Evolutionary conservation across 2,113 vertebrate species (phyloP).

Genomic region (Rhea pennata): DNA sequence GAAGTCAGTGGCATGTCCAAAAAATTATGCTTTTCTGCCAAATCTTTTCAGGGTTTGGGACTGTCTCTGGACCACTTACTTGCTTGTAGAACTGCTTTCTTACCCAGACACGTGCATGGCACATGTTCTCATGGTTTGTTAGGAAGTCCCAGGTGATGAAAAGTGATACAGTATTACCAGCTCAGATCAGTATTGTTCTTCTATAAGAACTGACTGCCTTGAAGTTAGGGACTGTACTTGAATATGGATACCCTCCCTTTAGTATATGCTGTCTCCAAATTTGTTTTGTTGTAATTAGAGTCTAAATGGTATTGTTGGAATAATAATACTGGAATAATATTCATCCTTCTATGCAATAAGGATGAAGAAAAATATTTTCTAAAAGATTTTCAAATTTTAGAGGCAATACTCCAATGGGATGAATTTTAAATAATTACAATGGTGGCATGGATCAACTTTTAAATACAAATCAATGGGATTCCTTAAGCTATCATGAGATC

Average conservation of each 20-base stretch:
- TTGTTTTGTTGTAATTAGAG: background rate
- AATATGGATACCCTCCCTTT: background rate
- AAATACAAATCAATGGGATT: background rate
- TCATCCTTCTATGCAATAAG: background rate
- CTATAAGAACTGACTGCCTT: background rate
- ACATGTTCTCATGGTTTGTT: background rate
- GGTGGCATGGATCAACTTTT: background rate
- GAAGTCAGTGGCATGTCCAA: background rate
- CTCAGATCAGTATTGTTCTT: background rate
- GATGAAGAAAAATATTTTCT: background rate
- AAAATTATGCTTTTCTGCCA: background rate
- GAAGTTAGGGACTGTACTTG: background rate
- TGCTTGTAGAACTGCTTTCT: background rate
- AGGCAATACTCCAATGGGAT: background rate
- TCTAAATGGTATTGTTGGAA: background rate
- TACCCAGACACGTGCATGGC: background rate
- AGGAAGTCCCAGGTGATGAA: background rate
- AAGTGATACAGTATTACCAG: background rate
- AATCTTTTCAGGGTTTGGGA: background rate
- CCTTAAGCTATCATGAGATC: background rate
- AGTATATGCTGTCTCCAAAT: background rate
- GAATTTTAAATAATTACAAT: background rate
- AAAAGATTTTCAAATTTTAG: background rate
- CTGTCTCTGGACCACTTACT: background rate
- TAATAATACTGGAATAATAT: background rate